phyloP scores from a whole-genome alignment of 2,113 vertebrate genomes.

The Isichthys henryi region DNA sequence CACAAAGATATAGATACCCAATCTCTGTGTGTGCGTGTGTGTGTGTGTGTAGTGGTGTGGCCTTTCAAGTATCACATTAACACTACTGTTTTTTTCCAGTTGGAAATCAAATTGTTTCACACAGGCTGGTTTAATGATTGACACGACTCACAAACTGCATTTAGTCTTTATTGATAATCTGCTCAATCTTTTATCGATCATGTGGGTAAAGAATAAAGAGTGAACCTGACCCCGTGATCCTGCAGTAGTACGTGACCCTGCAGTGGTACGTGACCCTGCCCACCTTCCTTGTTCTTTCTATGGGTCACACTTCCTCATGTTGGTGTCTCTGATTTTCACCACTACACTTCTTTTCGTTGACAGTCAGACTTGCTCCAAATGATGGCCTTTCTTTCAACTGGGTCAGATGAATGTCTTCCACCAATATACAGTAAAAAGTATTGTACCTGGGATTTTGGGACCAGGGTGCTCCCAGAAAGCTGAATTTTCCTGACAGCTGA shows the following conservation, averaged over 20 bases:
- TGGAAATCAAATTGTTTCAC: neutral
- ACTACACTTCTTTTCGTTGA: neutral
- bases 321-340: neutral
- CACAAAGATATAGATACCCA: no score
- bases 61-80: neutral
- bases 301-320: neutral
- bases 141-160: neutral
- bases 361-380: neutral
- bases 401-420: neutral
- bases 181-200: neutral
- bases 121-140: neutral
- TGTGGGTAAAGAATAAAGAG: neutral
- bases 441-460: neutral
- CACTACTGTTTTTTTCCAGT: neutral
- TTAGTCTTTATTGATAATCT: neutral
- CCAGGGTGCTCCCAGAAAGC: neutral
- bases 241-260: neutral
- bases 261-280: neutral
- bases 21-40: neutral
- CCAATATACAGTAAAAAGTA: neutral
- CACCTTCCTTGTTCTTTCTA: neutral
- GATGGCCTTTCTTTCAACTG: neutral
- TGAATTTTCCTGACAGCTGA: neutral
- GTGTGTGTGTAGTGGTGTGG: neutral
- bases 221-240: neutral